Conservation (phyloP, 2,113 vertebrate species). For the Stictonetta naevosa region DNA sequence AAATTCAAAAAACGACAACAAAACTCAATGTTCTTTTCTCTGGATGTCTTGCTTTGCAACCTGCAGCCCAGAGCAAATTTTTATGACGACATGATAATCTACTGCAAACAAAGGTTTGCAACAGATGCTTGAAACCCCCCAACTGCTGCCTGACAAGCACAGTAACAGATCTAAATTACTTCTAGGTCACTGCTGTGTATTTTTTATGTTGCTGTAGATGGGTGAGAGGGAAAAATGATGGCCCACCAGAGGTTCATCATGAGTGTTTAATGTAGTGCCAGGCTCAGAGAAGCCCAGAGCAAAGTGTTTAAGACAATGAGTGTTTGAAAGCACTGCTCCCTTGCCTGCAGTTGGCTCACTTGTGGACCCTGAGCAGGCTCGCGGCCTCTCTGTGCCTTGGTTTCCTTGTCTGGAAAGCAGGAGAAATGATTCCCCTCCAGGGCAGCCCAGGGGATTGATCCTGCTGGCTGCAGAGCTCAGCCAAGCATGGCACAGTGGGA, state of each 20-base stretch:
- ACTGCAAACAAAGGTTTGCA: conserved; percentile 51
- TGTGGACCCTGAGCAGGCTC: not conserved
- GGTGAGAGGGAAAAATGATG: not conserved
- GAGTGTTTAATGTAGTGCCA: not conserved
- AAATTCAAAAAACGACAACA: not conserved
- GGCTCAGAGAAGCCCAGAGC: not conserved
- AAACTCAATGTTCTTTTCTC: not conserved
- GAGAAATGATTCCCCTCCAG: not conserved
- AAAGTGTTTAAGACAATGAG: not conserved
- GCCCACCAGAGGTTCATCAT: not conserved
- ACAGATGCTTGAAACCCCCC: conserved; percentile 33
- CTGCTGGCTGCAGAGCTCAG: not conserved
- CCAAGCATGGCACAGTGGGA: not conserved
- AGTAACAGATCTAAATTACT: conserved; percentile 41
- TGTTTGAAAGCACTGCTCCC: not conserved
- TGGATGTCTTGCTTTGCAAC: conserved; percentile 32
- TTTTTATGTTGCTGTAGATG: conserved; percentile 17
- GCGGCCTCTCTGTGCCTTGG: accelerated
- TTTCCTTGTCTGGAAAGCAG: not conserved
- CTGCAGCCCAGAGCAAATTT: conserved; percentile 40
- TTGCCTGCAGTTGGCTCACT: not conserved
- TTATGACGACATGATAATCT: not conserved
- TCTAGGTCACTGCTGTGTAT: conserved; percentile 25
- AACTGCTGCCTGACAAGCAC: not conserved
- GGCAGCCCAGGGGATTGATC: not conserved